These are phyloP conservation scores for Falco rusticolus DNA, from an alignment of 2,797 vertebrate genomes.

Conservation along the genomic window DNA sequence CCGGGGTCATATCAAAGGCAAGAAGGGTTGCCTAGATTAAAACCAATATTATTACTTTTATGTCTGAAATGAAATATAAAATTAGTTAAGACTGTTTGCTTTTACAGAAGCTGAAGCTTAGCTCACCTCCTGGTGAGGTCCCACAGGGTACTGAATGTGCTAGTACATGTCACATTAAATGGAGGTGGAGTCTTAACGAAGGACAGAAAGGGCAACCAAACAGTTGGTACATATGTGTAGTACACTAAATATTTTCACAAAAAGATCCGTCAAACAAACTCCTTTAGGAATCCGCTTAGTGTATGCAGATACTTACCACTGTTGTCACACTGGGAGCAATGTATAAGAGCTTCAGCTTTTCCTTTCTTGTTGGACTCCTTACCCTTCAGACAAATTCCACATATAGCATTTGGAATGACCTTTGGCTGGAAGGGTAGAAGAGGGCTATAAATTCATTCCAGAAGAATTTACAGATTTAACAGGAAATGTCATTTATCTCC, in stretches of 20 bases:
- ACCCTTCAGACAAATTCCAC: conserved; percentile 99
- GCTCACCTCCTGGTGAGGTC: neutral
- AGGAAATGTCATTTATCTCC: conserved; percentile 65
- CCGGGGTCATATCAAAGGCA: conserved; percentile 94
- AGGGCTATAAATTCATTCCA: conserved; percentile 93
- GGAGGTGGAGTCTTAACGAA: neutral
- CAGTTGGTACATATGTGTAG: neutral
- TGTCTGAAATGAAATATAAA: conserved; percentile 20
- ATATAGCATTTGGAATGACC: conserved; percentile 99
- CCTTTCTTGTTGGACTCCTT: conserved; percentile 98
- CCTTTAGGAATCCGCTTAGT: conserved; percentile 40
- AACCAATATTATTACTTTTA: conserved; percentile 71
- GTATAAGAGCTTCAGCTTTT: conserved; percentile 95
- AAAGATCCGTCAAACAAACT: neutral
- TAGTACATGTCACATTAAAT: neutral
- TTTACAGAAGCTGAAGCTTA: neutral
- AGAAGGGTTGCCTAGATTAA: conserved; percentile 92
- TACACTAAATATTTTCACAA: neutral
- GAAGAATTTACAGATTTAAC: conserved; percentile 76
- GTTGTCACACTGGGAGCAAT: conserved; percentile 99
- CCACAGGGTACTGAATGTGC: neutral
- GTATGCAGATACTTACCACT: conserved; percentile 88
- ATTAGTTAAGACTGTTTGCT: neutral
- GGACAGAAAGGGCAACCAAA: neutral
- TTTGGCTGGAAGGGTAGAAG: conserved; percentile 99